These are phyloP conservation scores for Acanthornis magna DNA, from an alignment of 2,797 vertebrate genomes.

Conservation along the genomic window DNA sequence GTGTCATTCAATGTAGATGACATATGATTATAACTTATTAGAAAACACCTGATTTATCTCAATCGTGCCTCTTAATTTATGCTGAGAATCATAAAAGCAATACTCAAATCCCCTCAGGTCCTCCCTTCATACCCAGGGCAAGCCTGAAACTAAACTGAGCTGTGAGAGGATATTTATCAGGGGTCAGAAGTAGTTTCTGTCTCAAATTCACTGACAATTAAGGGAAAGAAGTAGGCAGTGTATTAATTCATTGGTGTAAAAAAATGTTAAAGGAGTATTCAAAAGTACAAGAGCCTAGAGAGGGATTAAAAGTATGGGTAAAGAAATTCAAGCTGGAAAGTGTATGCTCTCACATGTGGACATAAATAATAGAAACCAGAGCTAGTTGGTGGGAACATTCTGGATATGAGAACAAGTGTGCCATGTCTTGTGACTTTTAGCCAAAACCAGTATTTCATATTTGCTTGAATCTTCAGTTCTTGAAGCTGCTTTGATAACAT, in stretches of 20 bases:
- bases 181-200: neutral
- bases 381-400: neutral
- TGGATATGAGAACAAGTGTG: neutral
- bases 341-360: neutral
- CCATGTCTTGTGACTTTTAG: neutral
- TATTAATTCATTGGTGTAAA: neutral
- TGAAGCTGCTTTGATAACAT: neutral
- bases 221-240: neutral
- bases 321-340: neutral
- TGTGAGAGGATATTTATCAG: neutral
- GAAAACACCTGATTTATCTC: constrained; percentile 1
- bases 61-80: neutral
- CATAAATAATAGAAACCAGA: neutral
- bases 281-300: neutral
- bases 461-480: neutral
- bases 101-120: neutral
- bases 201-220: neutral
- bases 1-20: neutral
- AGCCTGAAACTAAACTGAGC: neutral
- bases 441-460: neutral
- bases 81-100: neutral
- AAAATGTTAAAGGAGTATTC: neutral
- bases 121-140: neutral
- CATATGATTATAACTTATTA: neutral
- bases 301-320: neutral